Percentiles rank a stretch among this genome's conserved stretches.
phyloP scores from a whole-genome alignment of 2,888 invertebrate genomes.

The Erynnis tages region DNA sequence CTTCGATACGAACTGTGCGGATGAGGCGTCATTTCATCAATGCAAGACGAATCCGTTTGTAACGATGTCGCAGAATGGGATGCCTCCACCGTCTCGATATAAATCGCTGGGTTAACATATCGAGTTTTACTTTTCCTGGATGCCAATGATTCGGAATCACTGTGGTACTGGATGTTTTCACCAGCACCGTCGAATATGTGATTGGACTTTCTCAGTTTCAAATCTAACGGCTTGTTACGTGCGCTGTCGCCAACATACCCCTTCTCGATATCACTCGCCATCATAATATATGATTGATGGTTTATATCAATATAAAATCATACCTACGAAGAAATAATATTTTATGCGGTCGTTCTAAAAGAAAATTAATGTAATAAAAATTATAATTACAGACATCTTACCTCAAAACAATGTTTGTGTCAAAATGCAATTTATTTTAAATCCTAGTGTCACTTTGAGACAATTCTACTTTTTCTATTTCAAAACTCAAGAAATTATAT shows the following conservation, averaged over 20 bases:
- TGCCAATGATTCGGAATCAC: constrained; percentile 66
- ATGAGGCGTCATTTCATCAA: constrained; percentile 68
- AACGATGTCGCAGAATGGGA: constrained; percentile 68
- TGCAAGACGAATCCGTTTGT: constrained; percentile 52
- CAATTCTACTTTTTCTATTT: too few relatives aligned
- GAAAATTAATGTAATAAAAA: too few relatives aligned
- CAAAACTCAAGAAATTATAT: too few relatives aligned
- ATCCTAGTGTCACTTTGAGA: not conserved
- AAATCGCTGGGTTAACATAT: constrained; percentile 83
- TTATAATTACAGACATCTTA: constrained; percentile 22
- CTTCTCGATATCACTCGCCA: constrained; percentile 61
- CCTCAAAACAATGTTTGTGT: constrained; percentile 20
- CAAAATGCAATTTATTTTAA: constrained; percentile 13
- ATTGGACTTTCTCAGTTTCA: constrained; percentile 49
- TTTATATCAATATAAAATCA: constrained; percentile 30
- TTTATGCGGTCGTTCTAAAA: too few relatives aligned
- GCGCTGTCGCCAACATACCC: constrained; percentile 67
- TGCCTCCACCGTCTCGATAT: constrained; percentile 74
- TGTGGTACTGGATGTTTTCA: constrained; percentile 62
- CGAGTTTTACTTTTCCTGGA: constrained; percentile 71
- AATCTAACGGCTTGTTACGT: constrained; percentile 46
- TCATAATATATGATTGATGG: constrained; percentile 30
- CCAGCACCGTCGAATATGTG: constrained; percentile 73
- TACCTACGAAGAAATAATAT: constrained; percentile 16
- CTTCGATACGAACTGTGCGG: constrained; percentile 70